These are phyloP conservation scores for Nothoprocta perdicaria DNA, from an alignment of 2,113 vertebrate genomes.

Conservation along the genomic window DNA sequence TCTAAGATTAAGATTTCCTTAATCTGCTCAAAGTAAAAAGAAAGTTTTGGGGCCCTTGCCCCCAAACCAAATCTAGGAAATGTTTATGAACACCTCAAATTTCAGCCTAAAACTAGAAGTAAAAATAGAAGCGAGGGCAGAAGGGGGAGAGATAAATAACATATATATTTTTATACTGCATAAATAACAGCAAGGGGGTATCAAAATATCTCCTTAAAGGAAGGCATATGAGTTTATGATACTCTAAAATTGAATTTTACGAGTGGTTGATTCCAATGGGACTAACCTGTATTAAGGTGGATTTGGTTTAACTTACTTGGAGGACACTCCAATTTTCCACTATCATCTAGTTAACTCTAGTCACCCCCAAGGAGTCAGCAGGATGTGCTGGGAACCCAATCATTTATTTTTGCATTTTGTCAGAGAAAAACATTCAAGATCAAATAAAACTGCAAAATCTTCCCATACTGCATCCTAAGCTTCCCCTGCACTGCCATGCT, in stretches of 20 bases:
- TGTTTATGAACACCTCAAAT: neutral
- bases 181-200: neutral
- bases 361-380: neutral
- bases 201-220: neutral
- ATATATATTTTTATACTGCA: neutral
- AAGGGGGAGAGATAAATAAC: neutral
- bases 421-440: too few species aligned
- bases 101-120: neutral
- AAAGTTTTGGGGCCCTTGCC: neutral
- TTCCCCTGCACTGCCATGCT: too few species aligned
- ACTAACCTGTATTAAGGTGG: neutral
- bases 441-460: too few species aligned
- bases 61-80: neutral
- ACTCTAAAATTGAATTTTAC: neutral
- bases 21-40: neutral
- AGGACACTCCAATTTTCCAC: neutral
- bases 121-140: neutral
- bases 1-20: neutral
- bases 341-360: neutral
- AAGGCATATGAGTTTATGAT: neutral
- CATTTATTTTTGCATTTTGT: too few species aligned
- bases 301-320: constrained; percentile 19
- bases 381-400: neutral
- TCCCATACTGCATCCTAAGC: too few species aligned
- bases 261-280: neutral